Conservation (phyloP, 2,888 invertebrate species). For the Chrysopilus asiliformis region DNA sequence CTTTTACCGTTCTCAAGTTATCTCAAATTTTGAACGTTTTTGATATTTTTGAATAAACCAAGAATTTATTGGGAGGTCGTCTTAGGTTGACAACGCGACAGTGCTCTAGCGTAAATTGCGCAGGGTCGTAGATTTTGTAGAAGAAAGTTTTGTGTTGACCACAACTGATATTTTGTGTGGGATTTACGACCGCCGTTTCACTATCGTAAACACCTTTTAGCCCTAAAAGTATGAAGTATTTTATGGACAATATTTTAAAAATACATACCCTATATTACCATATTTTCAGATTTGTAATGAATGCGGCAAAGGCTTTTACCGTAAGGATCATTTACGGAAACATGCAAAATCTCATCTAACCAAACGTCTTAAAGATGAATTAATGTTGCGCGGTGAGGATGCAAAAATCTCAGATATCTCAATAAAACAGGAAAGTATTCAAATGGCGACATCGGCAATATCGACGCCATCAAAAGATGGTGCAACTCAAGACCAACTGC, state of each 20-base stretch:
- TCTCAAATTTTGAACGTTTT: too few species aligned
- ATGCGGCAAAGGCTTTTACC: slow-evolving; percentile 47
- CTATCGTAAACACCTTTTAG: background rate
- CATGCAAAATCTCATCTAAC: slow-evolving; percentile 65
- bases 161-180: too few species aligned
- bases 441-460: slow-evolving; percentile 7
- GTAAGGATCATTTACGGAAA: slow-evolving; percentile 68
- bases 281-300: slow-evolving; percentile 21
- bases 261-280: background rate
- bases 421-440: slow-evolving; percentile 2
- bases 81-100: too few species aligned
- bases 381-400: slow-evolving; percentile 2
- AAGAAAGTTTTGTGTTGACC: too few species aligned
- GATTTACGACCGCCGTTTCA: background rate
- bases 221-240: background rate
- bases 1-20: too few species aligned
- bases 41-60: too few species aligned
- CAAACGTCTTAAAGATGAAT: slow-evolving; percentile 58
- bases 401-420: background rate
- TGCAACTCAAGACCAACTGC: slow-evolving; percentile 6
- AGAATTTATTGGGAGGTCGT: too few species aligned
- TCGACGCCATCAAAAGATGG: slow-evolving; percentile 9
- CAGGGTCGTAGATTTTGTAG: too few species aligned
- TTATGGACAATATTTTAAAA: background rate
- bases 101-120: too few species aligned